Percentiles rank a stretch among this genome's conserved stretches.
Conservation (phyloP, 2,888 invertebrate genomes). For the Calliopum simillimum region DNA sequence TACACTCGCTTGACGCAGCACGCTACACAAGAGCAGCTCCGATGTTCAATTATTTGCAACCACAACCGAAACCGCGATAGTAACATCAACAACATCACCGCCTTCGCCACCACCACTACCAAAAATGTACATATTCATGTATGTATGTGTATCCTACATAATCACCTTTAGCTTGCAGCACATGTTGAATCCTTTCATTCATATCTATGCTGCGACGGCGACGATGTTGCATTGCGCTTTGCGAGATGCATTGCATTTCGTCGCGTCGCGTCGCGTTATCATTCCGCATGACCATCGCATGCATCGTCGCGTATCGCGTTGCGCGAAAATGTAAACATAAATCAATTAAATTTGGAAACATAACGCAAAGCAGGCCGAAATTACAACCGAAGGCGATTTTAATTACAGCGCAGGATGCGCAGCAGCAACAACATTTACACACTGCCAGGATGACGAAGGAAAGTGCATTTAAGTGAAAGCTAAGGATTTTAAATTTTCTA, state of each 20-base stretch:
- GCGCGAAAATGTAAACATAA: constrained; percentile 34
- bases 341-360: constrained; percentile 33
- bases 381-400: constrained; percentile 34
- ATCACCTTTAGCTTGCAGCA: no score
- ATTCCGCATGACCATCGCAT: neutral
- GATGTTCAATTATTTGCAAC: constrained; percentile 7
- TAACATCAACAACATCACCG: constrained; percentile 14
- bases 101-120: neutral
- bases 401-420: constrained; percentile 24
- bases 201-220: no score
- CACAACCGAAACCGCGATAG: neutral
- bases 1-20: neutral
- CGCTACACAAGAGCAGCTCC: neutral
- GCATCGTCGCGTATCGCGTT: constrained; percentile 16
- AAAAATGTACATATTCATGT: neutral
- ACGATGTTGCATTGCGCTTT: no score
- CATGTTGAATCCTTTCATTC: no score
- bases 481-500: no score
- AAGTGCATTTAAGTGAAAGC: neutral
- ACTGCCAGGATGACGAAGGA: neutral
- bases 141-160: no score
- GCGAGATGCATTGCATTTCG: no score
- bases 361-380: constrained; percentile 12
- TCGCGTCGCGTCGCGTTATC: no score
- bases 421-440: neutral